Base-by-base conservation (phyloP, 35 echinoderm and acorn worm species). In the Ptychodera flava region DNA sequence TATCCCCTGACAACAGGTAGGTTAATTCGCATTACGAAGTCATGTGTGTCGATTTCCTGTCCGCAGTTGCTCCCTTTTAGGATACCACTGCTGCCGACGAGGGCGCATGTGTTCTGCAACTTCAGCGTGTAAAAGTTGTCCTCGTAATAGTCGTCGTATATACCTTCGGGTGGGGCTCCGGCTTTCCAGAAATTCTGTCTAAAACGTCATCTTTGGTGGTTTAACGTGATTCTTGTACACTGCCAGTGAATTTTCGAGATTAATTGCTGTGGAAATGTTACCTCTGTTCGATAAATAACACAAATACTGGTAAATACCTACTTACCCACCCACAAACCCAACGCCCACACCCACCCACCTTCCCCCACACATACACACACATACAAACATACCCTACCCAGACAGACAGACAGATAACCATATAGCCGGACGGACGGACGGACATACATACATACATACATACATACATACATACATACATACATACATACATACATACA, bases 81-180 rank as follows among this genome's bases (percentile, higher is more conserved):
- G 31, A 89, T 89, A 6, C 88, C 88, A 28, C 79, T 33, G 34
- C 75, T 89, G 31, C 88, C 88, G 27, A 89, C 81, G 22, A 89
- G 29, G 15, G 87, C 36, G 28, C 87, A 89, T 16, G 35, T 92
- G 76, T 92, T 79, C 34, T 77, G 53, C 32, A 32, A 22, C 45
- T 64, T 64, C 45, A 64, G 45, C 6, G 45, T 64, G 45, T 64
- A 64, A 64, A 64, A 64, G 45, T 64, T 64, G 22, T 64, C 45
- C 6, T 64, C 45, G 22, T 12, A 64, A 22, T 64, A 64, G 22
- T 64, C 45, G 6, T 22, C 6, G 45, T 12, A 64, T 6, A 64
- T 64, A 64, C 45, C 45, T 6, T 22, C 6, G 6, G 45, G 6
- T 64, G 45, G 6, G 6, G 45, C 45, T 22, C 45, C 22, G 22